Base-by-base conservation (phyloP, 2,888 invertebrate species). In the Tanypteryx hageni region DNA sequence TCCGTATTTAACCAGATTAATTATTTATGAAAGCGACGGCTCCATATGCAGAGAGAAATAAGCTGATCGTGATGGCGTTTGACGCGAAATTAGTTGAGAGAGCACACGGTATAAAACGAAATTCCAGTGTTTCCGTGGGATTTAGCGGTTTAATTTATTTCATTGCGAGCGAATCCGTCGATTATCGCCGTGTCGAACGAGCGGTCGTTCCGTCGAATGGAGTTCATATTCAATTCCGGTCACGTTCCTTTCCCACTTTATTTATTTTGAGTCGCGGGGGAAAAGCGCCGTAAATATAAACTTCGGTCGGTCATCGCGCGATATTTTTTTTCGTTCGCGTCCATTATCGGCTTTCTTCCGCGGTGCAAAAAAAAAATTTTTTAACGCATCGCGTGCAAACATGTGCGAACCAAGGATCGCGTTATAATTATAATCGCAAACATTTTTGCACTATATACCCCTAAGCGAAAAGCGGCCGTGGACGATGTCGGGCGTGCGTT, bases 251-350 rank as follows among this genome's bases (percentile, higher is more conserved):
- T 64, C 89, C 64, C 14, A 64, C 44, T 89, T 89, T 89, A 89
- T 89, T 89, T 89, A 68, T 89, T 64, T 68, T 61, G 59, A 86
- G 59, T 86, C 89, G 27, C 18, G 18, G 59, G 27, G 61, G 61
- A 86, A 68, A 18, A 86, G 86, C 44, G 89, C 44, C 64, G 89
- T 89, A 89, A 89, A 89, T 89, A 89, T 89, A 68, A 89, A 89
- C 64, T 89, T 56, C 64, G 31, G 44, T n/a, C 8, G 89, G 10
- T 16, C 61, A 68, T 68, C 68, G 68, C 76, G 76, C 22, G 27
- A 27, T 13, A 22, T 9, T 76, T 27, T 76, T 76, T 27, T 5
- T 10, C 76, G 76, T 76, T 76, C 76, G 27, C 27, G 76, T 27
- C 76, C 76, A 76, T 76, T 76, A 76, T 76, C 76, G 76, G 76